A percentile compares a stretch with the other conserved stretches of the same genome.
Evolutionary conservation across 2,888 invertebrate species (phyloP).

Genomic region (Gisinianus flammeolus): DNA sequence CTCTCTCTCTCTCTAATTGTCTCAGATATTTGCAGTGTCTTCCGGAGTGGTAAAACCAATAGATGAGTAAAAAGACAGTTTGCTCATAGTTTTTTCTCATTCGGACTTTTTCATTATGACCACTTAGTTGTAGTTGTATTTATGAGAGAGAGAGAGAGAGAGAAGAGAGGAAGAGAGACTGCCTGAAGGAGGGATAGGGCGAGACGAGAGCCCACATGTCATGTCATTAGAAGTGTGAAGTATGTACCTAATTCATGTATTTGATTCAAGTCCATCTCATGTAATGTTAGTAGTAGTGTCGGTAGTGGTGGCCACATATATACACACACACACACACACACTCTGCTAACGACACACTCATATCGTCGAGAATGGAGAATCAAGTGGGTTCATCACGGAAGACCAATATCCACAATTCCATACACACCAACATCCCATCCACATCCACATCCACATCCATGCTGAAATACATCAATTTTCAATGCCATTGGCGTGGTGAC

Average conservation of each 20-base stretch:
- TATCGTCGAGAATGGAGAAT: not conserved
- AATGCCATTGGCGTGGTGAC: constrained; percentile 33
- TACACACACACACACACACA: not conserved
- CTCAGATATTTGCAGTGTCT: not conserved
- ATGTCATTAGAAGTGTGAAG: constrained; percentile 30
- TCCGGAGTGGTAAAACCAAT: not conserved
- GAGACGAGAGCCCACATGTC: constrained; percentile 16
- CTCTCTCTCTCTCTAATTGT: not conserved
- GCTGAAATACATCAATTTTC: constrained; percentile 34
- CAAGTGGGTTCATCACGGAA: constrained; percentile 34
- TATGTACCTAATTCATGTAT: constrained; percentile 22
- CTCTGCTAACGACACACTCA: not conserved
- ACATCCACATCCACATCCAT: not conserved
- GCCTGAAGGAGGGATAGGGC: not conserved
- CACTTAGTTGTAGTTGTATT: constrained; percentile 33
- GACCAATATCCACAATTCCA: too few species aligned
- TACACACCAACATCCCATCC: too few species aligned
- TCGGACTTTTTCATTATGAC: constrained; percentile 21
- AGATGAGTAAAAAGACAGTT: not conserved
- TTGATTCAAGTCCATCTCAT: not conserved
- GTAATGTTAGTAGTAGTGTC: constrained; percentile 1
- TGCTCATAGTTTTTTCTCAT: constrained; percentile 13
- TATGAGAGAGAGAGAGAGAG: not conserved
- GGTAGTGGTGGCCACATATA: not conserved
- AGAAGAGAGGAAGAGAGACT: too few species aligned